phyloP scores from a whole-genome alignment of 2,888 invertebrate species.

The Drosophila dives region DNA sequence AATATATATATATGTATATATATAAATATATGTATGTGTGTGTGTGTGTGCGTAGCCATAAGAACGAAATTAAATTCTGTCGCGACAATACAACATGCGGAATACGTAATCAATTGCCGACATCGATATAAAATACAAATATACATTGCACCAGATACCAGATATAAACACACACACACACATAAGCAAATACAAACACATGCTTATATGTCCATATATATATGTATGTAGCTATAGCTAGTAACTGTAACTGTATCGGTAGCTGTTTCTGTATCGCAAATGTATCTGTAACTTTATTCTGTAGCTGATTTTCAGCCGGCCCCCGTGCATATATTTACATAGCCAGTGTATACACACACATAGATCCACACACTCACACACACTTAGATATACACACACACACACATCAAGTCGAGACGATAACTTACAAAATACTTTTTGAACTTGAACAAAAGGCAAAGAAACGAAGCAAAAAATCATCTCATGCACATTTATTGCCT shows the following conservation, averaged over 20 bases:
- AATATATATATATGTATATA: background rate
- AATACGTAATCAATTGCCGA: constrained; percentile 81
- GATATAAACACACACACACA: constrained; percentile 15
- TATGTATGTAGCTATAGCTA: constrained; percentile 5
- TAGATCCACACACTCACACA: background rate
- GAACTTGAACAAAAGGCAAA: constrained; percentile 40
- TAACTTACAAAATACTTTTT: constrained; percentile 40
- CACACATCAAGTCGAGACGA: constrained; percentile 8
- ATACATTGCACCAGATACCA: constrained; percentile 21
- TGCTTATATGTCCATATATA: constrained; percentile 22
- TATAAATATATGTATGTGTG: background rate
- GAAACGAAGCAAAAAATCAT: constrained; percentile 33
- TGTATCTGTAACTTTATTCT: constrained; percentile 10
- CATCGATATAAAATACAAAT: constrained; percentile 59
- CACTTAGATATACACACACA: background rate
- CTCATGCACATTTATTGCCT: constrained; percentile 73
- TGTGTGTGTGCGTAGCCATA: constrained; percentile 59
- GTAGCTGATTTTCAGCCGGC: constrained; percentile 6
- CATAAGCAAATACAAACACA: background rate
- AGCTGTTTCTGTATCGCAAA: constrained; percentile 2
- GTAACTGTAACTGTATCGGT: constrained; percentile 4
- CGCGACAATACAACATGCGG: constrained; percentile 79
- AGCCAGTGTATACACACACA: constrained; percentile 14
- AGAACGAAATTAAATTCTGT: constrained; percentile 82
- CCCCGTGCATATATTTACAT: constrained; percentile 43